Evolutionary conservation across 2,113 vertebrate genomes (phyloP), one percentile per base, ranked within the genome.

Genomic region (Oxyruncus cristatus): DNA sequence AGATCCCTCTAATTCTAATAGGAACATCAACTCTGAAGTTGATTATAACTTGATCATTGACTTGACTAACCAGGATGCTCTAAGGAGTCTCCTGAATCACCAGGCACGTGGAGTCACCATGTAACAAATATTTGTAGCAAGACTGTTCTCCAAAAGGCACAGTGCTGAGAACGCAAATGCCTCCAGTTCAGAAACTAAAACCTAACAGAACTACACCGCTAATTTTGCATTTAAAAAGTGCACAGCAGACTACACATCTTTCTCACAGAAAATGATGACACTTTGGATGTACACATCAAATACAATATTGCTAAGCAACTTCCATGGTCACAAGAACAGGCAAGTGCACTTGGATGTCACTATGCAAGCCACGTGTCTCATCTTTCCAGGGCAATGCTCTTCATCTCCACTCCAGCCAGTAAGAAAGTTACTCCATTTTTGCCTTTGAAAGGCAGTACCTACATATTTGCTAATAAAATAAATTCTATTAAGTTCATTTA

Each of bases 41-140:
- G 7, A 49, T 24, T 9, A 21, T 30, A 28, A n/a, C 49, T 55
- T 72, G 66, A 41, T 53, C 32, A n/a, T 12, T 56, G 55, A 58
- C 37, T 52, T 58, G 28, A 24, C 49, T n/a, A 37, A 24, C 24
- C 22, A 9, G 28, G 28, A 65, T 9, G 26, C 56, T 28, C n/a
- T 22, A 41, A 63, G 33, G 28, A 81, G 8, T 33, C 9, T 70
- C 37, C 49, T 58, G 39, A 68, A 67, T 8, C 41, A 9, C 15
- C 0, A 1, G 35, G 17, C 2, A 0, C 20, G 32, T 6, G 7
- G 20, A 46, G 26, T 23, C 10, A 3, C 37, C 28, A 46, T 11
- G 32, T 27, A 35, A 16, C 7, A 22, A 56, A 32, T 1, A 7
- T 6, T 18, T 14, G 23, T 7, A 55, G 53, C 19, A 7, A 18